Conservation (phyloP, 2,888 invertebrate species). For the Julus scandinavius region DNA sequence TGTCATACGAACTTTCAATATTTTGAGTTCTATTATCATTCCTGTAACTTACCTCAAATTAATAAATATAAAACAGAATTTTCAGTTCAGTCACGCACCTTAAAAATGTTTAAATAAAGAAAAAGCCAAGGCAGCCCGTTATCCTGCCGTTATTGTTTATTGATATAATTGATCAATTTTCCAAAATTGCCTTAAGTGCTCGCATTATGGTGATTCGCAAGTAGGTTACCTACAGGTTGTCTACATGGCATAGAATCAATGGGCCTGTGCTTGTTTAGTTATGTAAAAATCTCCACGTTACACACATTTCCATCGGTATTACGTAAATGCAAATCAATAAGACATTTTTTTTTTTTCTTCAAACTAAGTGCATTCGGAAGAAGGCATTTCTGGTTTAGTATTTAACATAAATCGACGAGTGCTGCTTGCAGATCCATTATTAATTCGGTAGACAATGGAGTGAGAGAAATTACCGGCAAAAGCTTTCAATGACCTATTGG, state of each 20-base stretch:
- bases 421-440: background rate
- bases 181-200: background rate
- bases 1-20: too few species aligned
- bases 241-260: background rate
- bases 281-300: background rate
- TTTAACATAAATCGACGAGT: conserved; percentile 30
- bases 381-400: background rate
- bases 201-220: background rate
- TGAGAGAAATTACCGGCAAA: background rate
- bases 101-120: background rate
- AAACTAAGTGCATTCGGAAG: background rate
- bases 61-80: background rate
- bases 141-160: background rate
- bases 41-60: background rate
- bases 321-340: background rate
- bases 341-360: background rate
- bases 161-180: conserved; percentile 28
- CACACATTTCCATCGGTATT: background rate
- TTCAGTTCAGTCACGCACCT: background rate
- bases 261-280: background rate
- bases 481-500: conserved; percentile 2
- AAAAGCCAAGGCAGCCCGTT: background rate
- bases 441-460: background rate
- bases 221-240: background rate
- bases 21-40: background rate